Percentiles rank a stretch among this genome's conserved stretches.
Evolutionary conservation across 2,797 vertebrate species (phyloP).

Genomic region (Orientallactaga sibirica): DNA sequence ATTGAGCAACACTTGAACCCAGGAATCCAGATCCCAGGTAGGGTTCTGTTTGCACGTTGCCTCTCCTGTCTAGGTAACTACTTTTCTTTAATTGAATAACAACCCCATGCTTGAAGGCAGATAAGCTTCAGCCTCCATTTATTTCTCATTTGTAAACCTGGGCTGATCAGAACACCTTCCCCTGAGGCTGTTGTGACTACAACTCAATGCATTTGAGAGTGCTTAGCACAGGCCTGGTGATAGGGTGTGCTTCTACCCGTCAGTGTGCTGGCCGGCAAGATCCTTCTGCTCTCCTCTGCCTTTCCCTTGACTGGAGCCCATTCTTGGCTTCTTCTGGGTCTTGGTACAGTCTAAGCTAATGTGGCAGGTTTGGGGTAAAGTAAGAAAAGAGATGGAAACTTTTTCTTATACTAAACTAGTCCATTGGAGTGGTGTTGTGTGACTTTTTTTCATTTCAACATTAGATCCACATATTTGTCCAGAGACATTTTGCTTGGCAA

Average conservation of each 20-base stretch:
- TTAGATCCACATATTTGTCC: background rate
- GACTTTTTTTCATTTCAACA: background rate
- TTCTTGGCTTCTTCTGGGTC: background rate
- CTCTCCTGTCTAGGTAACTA: background rate
- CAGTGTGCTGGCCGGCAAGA: no score
- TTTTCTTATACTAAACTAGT: background rate
- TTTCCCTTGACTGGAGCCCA: background rate
- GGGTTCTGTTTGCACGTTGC: background rate
- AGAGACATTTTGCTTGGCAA: background rate
- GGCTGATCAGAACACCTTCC: background rate
- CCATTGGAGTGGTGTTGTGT: background rate
- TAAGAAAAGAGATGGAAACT: background rate
- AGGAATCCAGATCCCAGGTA: background rate
- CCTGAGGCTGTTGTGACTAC: background rate
- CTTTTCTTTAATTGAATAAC: background rate
- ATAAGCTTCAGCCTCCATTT: background rate
- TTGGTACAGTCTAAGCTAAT: background rate
- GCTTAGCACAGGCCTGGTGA: background rate
- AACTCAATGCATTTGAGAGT: background rate
- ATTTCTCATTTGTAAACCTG: background rate
- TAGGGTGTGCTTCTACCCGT: background rate
- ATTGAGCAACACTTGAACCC: background rate
- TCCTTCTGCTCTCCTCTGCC: background rate
- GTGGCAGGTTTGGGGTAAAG: background rate
- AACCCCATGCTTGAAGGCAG: background rate